phyloP scores from a whole-genome alignment of 2,113 vertebrate species.

The Polyodon spathula region DNA sequence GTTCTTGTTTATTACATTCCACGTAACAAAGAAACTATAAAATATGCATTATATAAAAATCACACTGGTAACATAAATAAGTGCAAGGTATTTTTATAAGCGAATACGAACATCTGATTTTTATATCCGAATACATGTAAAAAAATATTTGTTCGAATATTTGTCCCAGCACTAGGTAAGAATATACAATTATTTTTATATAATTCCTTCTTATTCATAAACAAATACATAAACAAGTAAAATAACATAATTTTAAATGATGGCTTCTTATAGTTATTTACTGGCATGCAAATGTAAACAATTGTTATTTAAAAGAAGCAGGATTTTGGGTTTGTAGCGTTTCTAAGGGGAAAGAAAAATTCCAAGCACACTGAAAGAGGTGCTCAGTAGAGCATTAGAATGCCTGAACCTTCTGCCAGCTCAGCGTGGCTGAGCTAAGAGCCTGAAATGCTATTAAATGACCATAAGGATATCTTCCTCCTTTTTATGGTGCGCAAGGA shows the following conservation, averaged over 20 bases:
- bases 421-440: neutral
- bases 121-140: too few relatives aligned
- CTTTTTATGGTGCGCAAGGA: neutral
- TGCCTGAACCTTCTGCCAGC: neutral
- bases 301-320: slow-evolving; percentile 1
- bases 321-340: neutral
- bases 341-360: neutral
- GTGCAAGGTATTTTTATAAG: too few relatives aligned
- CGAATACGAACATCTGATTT: too few relatives aligned
- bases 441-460: slow-evolving; percentile 1
- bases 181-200: neutral
- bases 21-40: too few relatives aligned
- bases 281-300: neutral
- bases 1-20: too few relatives aligned
- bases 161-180: too few relatives aligned
- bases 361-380: neutral
- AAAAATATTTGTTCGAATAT: too few relatives aligned
- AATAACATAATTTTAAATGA: neutral
- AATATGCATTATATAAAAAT: too few relatives aligned
- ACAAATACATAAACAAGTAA: too few relatives aligned
- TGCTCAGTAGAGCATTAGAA: neutral
- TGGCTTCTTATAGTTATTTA: neutral
- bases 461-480: neutral
- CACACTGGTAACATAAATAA: too few relatives aligned
- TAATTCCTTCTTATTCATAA: too few relatives aligned